Conservation (phyloP, 2,113 vertebrate genomes). For the Chroicocephalus ridibundus region DNA sequence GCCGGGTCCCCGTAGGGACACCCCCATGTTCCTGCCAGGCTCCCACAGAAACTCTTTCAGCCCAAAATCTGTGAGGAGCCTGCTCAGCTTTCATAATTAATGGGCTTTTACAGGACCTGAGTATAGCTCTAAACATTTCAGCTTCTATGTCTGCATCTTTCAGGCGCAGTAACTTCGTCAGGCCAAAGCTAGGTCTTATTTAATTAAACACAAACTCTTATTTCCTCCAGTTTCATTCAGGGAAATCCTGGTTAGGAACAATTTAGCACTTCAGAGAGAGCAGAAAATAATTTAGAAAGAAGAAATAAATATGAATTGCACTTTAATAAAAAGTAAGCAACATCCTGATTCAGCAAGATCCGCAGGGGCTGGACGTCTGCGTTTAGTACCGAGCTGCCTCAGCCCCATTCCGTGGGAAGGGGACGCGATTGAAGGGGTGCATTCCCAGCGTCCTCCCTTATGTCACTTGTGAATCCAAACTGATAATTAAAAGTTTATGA, state of each 20-base stretch:
- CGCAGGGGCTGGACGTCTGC: neutral
- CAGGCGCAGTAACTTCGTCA: neutral
- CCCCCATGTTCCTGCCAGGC: neutral
- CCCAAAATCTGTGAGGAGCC: neutral
- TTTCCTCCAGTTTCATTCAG: neutral
- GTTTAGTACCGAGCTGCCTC: neutral
- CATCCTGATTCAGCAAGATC: neutral
- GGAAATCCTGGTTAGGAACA: neutral
- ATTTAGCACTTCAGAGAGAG: neutral
- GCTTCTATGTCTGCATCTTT: neutral
- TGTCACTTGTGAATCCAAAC: neutral
- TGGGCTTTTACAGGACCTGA: conserved; percentile 1
- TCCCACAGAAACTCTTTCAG: neutral
- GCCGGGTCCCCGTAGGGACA: neutral
- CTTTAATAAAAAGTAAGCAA: neutral
- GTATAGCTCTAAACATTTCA: conserved; percentile 1
- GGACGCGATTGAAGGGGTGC: neutral
- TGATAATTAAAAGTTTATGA: neutral
- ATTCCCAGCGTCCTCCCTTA: neutral
- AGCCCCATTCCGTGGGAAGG: neutral
- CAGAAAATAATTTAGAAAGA: neutral
- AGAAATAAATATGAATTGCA: neutral
- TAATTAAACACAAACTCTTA: neutral
- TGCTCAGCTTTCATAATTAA: conserved; percentile 36
- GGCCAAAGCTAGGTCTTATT: neutral